Percentiles rank a stretch among this genome's conserved stretches.
These are phyloP conservation scores for Amiota minor DNA, from an alignment of 2,888 invertebrate genomes.

Conservation along the genomic window DNA sequence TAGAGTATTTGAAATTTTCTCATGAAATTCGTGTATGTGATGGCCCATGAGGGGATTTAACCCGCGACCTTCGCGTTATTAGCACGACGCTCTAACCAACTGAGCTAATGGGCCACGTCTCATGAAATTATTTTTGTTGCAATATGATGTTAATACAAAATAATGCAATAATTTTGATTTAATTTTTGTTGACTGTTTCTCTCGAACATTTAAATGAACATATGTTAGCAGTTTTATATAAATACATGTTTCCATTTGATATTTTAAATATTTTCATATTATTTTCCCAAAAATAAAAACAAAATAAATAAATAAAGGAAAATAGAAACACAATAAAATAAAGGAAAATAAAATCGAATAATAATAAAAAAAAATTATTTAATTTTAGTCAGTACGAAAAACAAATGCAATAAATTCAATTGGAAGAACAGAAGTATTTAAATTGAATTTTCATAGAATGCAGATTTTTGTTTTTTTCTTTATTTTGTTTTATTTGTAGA, in stretches of 20 bases:
- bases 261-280: background rate
- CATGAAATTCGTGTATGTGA: too few relatives aligned
- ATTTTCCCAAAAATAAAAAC: background rate
- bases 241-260: background rate
- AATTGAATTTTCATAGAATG: slow-evolving; percentile 26
- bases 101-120: slow-evolving; percentile 73
- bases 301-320: background rate
- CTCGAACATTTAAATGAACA: too few relatives aligned
- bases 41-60: slow-evolving; percentile 74
- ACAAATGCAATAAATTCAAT: too few relatives aligned
- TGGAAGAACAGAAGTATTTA: slow-evolving; percentile 5
- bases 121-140: too few relatives aligned
- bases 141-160: too few relatives aligned
- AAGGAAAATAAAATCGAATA: background rate
- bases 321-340: background rate
- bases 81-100: slow-evolving; percentile 75
- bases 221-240: too few relatives aligned
- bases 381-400: too few relatives aligned
- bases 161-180: too few relatives aligned
- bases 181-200: too few relatives aligned
- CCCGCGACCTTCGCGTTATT: slow-evolving; percentile 74
- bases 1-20: too few relatives aligned
- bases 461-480: background rate
- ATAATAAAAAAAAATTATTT: too few relatives aligned
- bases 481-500: background rate